Evolutionary conservation across 2,888 invertebrate genomes (phyloP).

Genomic region (Lasioglossum pauxillum): DNA sequence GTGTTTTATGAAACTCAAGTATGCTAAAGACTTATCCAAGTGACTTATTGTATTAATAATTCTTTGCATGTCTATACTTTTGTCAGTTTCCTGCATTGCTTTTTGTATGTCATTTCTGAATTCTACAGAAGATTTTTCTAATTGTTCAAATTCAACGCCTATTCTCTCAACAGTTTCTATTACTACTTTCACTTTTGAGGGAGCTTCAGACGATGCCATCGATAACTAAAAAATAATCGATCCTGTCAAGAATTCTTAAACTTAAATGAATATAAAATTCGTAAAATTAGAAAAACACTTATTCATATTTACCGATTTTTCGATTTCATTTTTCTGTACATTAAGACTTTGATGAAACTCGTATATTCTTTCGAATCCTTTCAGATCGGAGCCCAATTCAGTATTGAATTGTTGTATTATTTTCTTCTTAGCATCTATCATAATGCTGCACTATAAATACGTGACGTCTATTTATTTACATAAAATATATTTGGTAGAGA

Average conservation of each 20-base stretch:
- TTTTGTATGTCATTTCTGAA: conserved; percentile 83
- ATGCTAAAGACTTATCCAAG: conserved; percentile 87
- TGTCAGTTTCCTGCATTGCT: conserved; percentile 76
- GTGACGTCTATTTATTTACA: neutral
- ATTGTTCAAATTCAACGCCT: conserved; percentile 84
- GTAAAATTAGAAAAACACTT: neutral
- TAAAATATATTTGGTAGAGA: neutral
- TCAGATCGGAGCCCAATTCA: conserved; percentile 86
- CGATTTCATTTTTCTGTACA: conserved; percentile 83
- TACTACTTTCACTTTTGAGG: conserved; percentile 87
- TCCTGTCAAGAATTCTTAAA: neutral
- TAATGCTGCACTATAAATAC: neutral
- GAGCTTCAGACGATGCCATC: conserved; percentile 87
- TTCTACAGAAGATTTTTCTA: conserved; percentile 83
- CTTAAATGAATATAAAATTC: neutral
- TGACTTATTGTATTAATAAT: conserved; percentile 86
- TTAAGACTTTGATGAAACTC: conserved; percentile 84
- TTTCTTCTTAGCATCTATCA: conserved; percentile 80
- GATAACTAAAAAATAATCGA: conserved; percentile 85
- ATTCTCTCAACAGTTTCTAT: conserved; percentile 87
- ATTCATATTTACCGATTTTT: conserved; percentile 83
- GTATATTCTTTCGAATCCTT: conserved; percentile 85
- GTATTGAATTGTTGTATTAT: conserved; percentile 86
- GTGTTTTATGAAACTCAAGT: conserved; percentile 89
- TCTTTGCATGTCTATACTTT: conserved; percentile 86